Evolutionary conservation across 2,888 invertebrate genomes (phyloP).

Genomic region (Melinaea menophilus): DNA sequence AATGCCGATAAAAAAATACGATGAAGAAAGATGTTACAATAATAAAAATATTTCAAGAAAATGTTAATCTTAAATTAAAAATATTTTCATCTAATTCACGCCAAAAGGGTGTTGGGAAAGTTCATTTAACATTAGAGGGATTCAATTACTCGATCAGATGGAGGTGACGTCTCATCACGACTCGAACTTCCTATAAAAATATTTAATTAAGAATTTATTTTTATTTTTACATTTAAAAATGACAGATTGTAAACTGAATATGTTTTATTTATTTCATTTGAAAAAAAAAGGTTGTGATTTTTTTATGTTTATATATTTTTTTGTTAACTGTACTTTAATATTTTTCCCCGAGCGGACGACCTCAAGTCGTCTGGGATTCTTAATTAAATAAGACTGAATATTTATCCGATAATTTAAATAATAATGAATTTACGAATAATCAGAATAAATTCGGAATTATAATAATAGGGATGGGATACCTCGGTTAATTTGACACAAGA

Average conservation of each 20-base stretch:
- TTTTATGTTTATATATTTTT: not conserved
- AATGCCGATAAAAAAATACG: too few species aligned
- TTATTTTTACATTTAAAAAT: not conserved
- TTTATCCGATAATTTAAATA: constrained; percentile 39
- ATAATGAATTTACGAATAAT: constrained; percentile 33
- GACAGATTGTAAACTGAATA: not conserved
- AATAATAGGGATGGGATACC: constrained; percentile 5
- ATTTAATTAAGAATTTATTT: constrained; percentile 2
- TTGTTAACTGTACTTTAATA: constrained; percentile 15
- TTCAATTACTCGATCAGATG: constrained; percentile 18
- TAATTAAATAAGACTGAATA: constrained; percentile 36
- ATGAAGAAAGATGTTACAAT: too few species aligned
- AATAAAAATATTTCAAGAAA: too few species aligned
- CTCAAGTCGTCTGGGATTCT: constrained; percentile 16
- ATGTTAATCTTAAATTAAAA: too few species aligned
- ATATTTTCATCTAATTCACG: not conserved
- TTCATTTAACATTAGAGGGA: constrained; percentile 20
- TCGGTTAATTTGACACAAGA: constrained; percentile 14
- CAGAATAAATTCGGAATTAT: constrained; percentile 5
- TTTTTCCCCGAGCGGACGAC: constrained; percentile 10
- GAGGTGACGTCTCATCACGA: constrained; percentile 20
- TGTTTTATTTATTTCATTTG: too few species aligned
- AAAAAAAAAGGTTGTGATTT: too few species aligned
- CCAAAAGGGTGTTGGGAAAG: constrained; percentile 10
- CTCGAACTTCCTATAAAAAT: not conserved